phyloP scores from a whole-genome alignment of 2,888 invertebrate genomes.

The Adela reaumurella region DNA sequence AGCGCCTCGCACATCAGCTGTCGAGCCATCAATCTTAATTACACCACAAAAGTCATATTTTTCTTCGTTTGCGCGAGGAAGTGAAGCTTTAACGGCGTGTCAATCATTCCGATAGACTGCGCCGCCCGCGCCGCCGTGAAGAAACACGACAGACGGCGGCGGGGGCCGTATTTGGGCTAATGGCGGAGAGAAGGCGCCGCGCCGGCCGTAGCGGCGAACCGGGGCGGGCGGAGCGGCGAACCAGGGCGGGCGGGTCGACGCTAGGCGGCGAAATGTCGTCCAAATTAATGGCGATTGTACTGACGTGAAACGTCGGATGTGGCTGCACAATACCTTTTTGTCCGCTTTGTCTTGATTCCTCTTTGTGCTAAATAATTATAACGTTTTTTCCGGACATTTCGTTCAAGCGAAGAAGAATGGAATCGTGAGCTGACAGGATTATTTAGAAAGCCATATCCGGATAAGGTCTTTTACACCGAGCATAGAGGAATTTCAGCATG shows the following conservation, averaged over 20 bases:
- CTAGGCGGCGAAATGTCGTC: neutral
- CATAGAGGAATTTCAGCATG: no score
- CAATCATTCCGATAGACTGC: constrained; percentile 3
- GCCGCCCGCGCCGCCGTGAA: neutral
- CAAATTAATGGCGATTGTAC: neutral
- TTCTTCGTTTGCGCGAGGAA: constrained; percentile 2
- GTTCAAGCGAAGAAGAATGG: neutral
- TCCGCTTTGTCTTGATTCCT: neutral
- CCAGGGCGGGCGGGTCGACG: no score
- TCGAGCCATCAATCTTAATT: constrained; percentile 6
- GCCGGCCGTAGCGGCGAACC: no score
- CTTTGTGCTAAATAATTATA: neutral
- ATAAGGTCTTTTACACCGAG: no score
- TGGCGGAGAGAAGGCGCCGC: neutral
- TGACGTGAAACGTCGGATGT: neutral
- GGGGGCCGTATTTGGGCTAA: neutral
- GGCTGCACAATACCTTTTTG: neutral
- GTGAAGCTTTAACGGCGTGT: constrained; percentile 2
- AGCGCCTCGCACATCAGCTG: neutral
- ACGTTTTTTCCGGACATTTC: neutral
- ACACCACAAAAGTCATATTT: constrained; percentile 4
- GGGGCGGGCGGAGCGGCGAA: no score
- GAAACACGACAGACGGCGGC: neutral
- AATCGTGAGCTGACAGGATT: neutral
- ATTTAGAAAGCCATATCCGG: neutral